Evolutionary conservation across 2,113 vertebrate genomes (phyloP).

Genomic region (Emydocephalus ijimae): DNA sequence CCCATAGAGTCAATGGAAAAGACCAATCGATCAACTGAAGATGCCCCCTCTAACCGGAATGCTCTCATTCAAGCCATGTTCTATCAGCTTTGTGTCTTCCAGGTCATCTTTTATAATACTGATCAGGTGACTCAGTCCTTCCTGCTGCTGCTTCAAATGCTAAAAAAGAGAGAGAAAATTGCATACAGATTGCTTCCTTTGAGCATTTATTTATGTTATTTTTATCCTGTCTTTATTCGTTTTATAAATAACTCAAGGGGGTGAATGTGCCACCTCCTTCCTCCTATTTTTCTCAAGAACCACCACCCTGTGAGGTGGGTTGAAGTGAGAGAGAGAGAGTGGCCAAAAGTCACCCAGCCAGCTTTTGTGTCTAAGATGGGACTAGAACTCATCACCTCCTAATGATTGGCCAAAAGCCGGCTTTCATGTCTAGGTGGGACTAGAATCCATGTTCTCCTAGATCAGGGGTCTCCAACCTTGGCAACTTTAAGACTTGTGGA

Average conservation of each 20-base stretch:
- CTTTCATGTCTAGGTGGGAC: no score
- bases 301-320: no score
- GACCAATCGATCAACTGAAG: conserved; percentile 77
- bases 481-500: no score
- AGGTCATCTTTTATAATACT: conserved; percentile 94
- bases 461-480: no score
- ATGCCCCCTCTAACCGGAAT: conserved; percentile 84
- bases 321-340: no score
- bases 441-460: no score
- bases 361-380: no score
- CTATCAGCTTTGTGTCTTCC: conserved; percentile 94
- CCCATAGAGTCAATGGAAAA: background rate
- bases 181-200: background rate
- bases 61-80: conserved; percentile 87
- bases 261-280: no score
- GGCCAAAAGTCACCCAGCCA: no score
- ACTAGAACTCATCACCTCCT: no score
- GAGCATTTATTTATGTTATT: background rate
- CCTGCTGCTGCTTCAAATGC: conserved; percentile 97
- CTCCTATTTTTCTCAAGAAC: no score
- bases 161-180: conserved; percentile 44
- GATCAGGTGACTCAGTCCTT: conserved; percentile 93
- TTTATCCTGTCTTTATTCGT: background rate
- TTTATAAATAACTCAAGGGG: background rate
- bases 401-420: no score